Conservation (phyloP, 2,797 vertebrate species). For the Gambusia yucatana region DNA sequence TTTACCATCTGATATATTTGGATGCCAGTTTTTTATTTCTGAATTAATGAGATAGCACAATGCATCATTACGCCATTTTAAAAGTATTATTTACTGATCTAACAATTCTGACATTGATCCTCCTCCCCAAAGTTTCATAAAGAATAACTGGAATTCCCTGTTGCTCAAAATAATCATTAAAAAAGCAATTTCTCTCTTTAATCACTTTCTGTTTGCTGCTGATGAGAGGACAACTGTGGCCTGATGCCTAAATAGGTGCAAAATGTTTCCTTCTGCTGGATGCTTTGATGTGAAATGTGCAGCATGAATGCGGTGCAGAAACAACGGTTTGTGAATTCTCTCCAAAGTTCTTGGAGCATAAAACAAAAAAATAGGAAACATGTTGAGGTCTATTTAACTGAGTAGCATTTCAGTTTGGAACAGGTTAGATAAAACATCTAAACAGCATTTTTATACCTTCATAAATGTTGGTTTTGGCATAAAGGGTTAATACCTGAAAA, state of each 20-base stretch:
- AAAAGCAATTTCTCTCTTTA: neutral
- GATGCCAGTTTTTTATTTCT: neutral
- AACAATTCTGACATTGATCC: neutral
- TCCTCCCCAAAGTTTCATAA: neutral
- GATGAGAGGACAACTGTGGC: neutral
- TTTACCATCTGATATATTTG: neutral
- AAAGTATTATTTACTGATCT: neutral
- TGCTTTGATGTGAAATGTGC: neutral
- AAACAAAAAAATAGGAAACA: neutral
- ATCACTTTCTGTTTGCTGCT: neutral
- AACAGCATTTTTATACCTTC: slow-evolving; percentile 3
- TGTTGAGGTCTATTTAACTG: neutral
- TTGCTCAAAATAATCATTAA: neutral
- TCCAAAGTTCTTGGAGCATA: neutral
- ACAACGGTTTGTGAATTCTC: neutral
- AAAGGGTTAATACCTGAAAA: slow-evolving; percentile 29
- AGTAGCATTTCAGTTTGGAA: neutral
- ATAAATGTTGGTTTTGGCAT: slow-evolving; percentile 10
- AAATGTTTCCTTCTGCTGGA: neutral
- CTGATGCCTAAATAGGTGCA: neutral
- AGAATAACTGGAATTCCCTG: neutral
- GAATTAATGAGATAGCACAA: neutral
- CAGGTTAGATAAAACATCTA: neutral
- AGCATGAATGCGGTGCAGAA: neutral
- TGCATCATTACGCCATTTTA: neutral